Percentiles rank a stretch among this genome's conserved stretches.
phyloP scores from a whole-genome alignment of 2,797 vertebrate genomes.

The Cryptoprocta ferox region DNA sequence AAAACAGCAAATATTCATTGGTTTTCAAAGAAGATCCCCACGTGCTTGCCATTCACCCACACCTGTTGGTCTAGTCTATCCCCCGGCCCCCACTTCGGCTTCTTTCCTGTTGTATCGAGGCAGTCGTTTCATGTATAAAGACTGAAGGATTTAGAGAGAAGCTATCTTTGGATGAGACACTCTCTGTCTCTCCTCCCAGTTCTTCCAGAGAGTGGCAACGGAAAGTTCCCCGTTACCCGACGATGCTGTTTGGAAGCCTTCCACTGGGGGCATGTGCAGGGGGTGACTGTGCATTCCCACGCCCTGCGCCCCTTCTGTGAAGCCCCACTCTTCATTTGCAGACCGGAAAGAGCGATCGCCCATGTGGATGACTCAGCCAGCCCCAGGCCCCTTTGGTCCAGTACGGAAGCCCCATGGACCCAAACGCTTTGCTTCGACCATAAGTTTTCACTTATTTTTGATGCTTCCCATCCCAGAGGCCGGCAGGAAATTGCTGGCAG shows the following conservation, averaged over 20 bases:
- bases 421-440: not conserved
- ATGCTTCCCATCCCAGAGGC: not conserved
- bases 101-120: not conserved
- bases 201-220: not conserved
- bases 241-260: accelerated
- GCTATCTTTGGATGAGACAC: not conserved
- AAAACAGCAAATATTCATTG: not conserved
- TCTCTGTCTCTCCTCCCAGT: not conserved
- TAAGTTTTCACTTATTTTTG: not conserved
- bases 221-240: not conserved
- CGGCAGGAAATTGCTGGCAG: not conserved
- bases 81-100: not conserved
- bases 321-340: not conserved
- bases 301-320: not conserved
- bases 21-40: not conserved
- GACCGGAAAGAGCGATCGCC: not conserved
- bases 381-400: not conserved
- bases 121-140: not conserved
- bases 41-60: not conserved
- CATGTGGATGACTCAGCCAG: not conserved
- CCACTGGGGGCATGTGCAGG: not conserved
- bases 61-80: not conserved
- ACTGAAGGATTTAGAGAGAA: not conserved
- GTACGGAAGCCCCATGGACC: not conserved
- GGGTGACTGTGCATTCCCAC: not conserved